A percentile compares a stretch with the other conserved stretches of the same genome.
Evolutionary conservation across 2,888 invertebrate genomes (phyloP).

Genomic region (Pterostichus niger): DNA sequence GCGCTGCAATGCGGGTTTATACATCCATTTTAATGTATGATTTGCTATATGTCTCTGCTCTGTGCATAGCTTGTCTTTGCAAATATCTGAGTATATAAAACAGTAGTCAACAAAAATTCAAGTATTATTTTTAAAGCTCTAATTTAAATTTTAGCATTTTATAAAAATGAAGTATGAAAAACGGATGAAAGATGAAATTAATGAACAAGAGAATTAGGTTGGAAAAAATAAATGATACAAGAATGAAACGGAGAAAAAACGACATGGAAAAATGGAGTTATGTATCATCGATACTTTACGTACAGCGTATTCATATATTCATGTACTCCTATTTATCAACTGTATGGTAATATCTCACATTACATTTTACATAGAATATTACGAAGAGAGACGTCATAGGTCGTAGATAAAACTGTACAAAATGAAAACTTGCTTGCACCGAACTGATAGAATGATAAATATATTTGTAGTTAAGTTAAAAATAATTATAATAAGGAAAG

Average conservation of each 20-base stretch:
- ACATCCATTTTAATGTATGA: too few species aligned
- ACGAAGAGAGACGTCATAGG: too few species aligned
- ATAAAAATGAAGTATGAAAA: conserved; percentile 10
- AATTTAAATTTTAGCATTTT: not conserved
- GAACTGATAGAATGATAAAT: too few species aligned
- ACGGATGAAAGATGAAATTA: conserved; percentile 4
- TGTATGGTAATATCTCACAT: not conserved
- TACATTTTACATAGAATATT: not conserved
- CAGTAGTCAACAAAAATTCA: not conserved
- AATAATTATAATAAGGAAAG: too few species aligned
- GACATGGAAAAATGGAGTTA: conserved; percentile 15
- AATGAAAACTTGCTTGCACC: too few species aligned
- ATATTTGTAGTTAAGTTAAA: too few species aligned
- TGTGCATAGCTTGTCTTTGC: too few species aligned
- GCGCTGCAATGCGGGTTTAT: too few species aligned
- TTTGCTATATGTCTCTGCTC: too few species aligned
- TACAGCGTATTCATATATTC: conserved; percentile 23
- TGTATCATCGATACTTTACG: conserved; percentile 13
- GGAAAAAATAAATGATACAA: conserved; percentile 20
- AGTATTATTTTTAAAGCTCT: not conserved
- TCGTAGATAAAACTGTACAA: too few species aligned
- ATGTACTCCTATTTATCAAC: conserved; percentile 22
- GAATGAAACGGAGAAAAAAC: conserved; percentile 1
- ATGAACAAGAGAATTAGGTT: conserved; percentile 27
- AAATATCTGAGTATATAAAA: too few species aligned